phyloP scores from a whole-genome alignment of 2,888 invertebrate species.

The Temnothorax unifasciatus region DNA sequence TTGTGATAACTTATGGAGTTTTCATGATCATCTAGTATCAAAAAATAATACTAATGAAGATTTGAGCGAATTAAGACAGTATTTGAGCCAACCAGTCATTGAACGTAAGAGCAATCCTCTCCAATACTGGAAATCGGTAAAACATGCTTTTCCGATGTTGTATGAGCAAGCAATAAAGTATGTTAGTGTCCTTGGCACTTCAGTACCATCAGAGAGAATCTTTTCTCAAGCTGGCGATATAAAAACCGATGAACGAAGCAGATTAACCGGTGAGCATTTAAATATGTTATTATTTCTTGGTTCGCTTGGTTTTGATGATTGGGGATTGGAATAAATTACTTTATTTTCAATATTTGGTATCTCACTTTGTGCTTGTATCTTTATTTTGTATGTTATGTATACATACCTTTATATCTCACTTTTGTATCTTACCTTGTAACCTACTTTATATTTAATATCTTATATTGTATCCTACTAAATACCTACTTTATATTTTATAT shows the following conservation, averaged over 20 bases:
- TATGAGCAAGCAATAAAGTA: neutral
- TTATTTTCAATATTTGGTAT: too few relatives aligned
- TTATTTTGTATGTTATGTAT: too few relatives aligned
- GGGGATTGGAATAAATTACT: neutral
- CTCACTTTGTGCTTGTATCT: too few relatives aligned
- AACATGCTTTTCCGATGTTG: neutral
- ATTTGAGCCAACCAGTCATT: neutral
- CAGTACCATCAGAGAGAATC: neutral
- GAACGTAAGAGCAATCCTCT: neutral
- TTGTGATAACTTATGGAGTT: neutral
- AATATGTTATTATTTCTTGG: slow-evolving; percentile 2
- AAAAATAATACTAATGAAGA: neutral
- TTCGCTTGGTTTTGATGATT: neutral
- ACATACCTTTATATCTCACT: too few relatives aligned
- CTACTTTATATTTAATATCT: too few relatives aligned
- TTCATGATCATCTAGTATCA: neutral
- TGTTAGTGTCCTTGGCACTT: neutral
- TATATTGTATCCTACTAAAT: too few relatives aligned
- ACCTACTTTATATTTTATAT: too few relatives aligned
- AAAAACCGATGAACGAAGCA: neutral
- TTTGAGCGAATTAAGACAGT: neutral
- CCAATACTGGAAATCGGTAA: neutral
- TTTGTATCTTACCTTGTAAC: too few relatives aligned
- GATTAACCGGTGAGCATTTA: neutral
- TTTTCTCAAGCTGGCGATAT: neutral